Evolutionary conservation across 1,140 invertebrate genomes (phyloP).

Genomic region (Bombus waltoni): DNA sequence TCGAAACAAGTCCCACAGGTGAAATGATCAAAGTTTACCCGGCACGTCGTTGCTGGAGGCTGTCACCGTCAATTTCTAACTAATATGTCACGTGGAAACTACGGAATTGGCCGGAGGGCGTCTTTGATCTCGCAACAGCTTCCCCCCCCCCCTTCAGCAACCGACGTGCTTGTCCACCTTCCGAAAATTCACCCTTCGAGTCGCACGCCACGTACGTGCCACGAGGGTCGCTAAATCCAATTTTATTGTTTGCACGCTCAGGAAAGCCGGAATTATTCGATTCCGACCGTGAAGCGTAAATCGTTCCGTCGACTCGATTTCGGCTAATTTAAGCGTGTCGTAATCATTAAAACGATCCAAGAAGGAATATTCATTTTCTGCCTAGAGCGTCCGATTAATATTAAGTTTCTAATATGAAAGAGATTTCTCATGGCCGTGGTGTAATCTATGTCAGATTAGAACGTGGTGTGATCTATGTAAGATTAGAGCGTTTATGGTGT

Average conservation of each 20-base stretch:
- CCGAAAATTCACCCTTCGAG: slow-evolving; percentile 67
- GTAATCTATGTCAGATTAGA: not conserved
- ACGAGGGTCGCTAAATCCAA: slow-evolving; percentile 72
- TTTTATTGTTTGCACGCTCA: slow-evolving; percentile 71
- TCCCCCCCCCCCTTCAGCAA: not conserved
- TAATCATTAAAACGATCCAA: not conserved
- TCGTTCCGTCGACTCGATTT: slow-evolving; percentile 24
- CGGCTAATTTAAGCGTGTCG: not conserved
- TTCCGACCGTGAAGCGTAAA: slow-evolving; percentile 36
- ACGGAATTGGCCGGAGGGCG: slow-evolving; percentile 59
- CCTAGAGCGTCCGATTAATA: not conserved
- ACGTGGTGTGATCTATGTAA: not conserved
- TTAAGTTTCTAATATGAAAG: not conserved
- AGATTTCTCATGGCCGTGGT: not conserved
- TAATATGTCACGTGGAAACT: slow-evolving; percentile 75
- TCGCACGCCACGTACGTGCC: slow-evolving; percentile 63
- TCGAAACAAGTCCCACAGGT: slow-evolving; percentile 68
- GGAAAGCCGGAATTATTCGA: slow-evolving; percentile 63
- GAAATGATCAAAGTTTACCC: slow-evolving; percentile 72
- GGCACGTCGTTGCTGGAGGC: slow-evolving; percentile 58
- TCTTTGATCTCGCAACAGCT: slow-evolving; percentile 72
- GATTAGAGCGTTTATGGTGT: not conserved
- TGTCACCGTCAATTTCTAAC: slow-evolving; percentile 75
- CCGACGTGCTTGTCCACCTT: slow-evolving; percentile 64
- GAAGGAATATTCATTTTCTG: not conserved